These are phyloP conservation scores for Oreochromis spilurus DNA, from an alignment of 2,113 vertebrate genomes.

Conservation along the genomic window DNA sequence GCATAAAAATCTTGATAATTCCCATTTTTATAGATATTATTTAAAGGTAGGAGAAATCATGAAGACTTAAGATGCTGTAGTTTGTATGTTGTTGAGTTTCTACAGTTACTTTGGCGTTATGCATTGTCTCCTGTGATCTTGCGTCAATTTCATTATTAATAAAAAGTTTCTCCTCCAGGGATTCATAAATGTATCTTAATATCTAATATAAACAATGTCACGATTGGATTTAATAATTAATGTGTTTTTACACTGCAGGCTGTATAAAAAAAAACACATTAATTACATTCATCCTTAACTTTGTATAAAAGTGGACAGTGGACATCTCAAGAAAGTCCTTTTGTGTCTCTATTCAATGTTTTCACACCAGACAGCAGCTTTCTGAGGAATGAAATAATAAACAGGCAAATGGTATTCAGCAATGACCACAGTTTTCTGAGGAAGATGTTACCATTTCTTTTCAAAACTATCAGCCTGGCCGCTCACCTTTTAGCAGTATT, in stretches of 20 bases:
- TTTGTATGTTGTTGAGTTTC: not conserved
- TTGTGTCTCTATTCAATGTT: not conserved
- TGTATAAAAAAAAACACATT: not conserved
- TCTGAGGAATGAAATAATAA: conserved; percentile 8
- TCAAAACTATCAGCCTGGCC: conserved; percentile 1
- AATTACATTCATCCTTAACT: not conserved
- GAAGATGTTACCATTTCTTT: conserved; percentile 1
- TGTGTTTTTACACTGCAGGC: not conserved
- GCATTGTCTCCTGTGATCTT: not conserved
- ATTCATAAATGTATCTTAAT: not conserved
- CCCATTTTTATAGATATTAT: not conserved
- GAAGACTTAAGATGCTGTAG: not conserved
- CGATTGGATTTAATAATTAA: not conserved
- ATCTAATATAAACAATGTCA: not conserved
- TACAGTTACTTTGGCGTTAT: not conserved
- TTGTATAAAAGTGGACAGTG: not conserved
- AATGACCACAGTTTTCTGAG: not conserved
- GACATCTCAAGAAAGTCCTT: not conserved
- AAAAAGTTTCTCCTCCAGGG: not conserved
- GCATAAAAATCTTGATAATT: not conserved
- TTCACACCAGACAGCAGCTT: conserved; percentile 5
- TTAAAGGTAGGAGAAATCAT: not conserved
- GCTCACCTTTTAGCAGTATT: conserved; percentile 42
- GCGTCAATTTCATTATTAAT: not conserved
- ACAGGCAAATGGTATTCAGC: conserved; percentile 6